phyloP scores from a whole-genome alignment of 2,797 vertebrate species.

The Alosa sapidissima region DNA sequence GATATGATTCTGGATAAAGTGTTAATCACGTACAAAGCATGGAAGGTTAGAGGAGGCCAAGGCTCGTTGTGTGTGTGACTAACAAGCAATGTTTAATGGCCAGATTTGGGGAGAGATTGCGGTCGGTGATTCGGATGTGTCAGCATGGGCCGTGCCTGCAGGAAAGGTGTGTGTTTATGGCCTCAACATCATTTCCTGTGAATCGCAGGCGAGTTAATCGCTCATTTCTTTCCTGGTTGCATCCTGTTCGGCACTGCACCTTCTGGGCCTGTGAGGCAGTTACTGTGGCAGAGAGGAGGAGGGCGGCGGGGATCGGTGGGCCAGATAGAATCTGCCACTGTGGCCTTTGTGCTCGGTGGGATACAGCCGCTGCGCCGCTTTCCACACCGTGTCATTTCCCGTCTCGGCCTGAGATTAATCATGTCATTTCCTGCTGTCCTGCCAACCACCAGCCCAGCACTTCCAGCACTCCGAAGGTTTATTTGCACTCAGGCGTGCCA shows the following conservation, averaged over 20 bases:
- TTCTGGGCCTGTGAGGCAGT: background rate
- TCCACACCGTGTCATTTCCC: slow-evolving; percentile 74
- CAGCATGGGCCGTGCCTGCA: slow-evolving; percentile 13
- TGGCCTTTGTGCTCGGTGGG: slow-evolving; percentile 53
- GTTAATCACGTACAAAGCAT: background rate
- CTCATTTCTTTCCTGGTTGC: slow-evolving; percentile 45
- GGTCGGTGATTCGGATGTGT: slow-evolving; percentile 4
- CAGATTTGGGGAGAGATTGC: background rate
- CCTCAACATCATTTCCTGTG: slow-evolving; percentile 41
- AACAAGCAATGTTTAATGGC: background rate
- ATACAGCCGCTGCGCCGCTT: slow-evolving; percentile 64
- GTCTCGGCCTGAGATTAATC: slow-evolving; percentile 65
- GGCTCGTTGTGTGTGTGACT: background rate
- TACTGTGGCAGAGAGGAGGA: background rate
- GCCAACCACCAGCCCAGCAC: slow-evolving; percentile 61
- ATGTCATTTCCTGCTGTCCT: slow-evolving; percentile 70
- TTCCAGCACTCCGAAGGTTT: slow-evolving; percentile 53
- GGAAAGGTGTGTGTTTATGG: slow-evolving; percentile 39
- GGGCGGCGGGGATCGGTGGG: background rate
- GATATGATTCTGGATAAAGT: slow-evolving; percentile 28
- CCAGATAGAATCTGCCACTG: slow-evolving; percentile 15
- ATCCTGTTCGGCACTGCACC: slow-evolving; percentile 45
- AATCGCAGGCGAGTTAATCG: slow-evolving; percentile 45
- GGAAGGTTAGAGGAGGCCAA: background rate
- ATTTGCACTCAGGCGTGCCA: slow-evolving; percentile 50